Evolutionary conservation across 2,888 invertebrate genomes (phyloP), one percentile per base, ranked within the genome.

Genomic region (Agonum fuliginosum): DNA sequence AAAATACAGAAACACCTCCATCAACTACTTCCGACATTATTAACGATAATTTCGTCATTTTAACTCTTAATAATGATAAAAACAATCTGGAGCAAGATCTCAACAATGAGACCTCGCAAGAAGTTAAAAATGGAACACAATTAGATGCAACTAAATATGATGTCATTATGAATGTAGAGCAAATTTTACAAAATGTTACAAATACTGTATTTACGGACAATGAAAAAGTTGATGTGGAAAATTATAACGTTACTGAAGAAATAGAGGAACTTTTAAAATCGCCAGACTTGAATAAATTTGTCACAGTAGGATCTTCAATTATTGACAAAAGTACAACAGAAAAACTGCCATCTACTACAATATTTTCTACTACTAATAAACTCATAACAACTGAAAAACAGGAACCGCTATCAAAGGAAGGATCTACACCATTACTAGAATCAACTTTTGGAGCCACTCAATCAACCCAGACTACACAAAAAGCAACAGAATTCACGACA

Each of bases 241-340:
- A 75, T 67, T 67, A 65, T 19, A 75, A 75, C 24, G 74, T 43
- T 1, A 34, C 75, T n/a, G 46, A 37, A 46, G 34, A 48, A 46
- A 75, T 75, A 30, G 34, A 75, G 34, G 19, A 67, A 12, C 8
- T 75, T 3, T 24, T 75, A 2, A 75, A 67, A 17, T 19, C 8
- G n/a, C 43, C 72, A 12, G 58, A 72, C 22, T 54, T 58, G 10
- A 54, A 75, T n/a, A 54, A 75, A 67, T 67, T 67, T 30, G 48
- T 67, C n/a, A 67, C 75, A 10, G n/a, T 75, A 22, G 75, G 67
- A 51, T 75, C 75, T 2, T 48, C 51, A n/a, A 27, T 75, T 14
- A 34, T 75, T 34, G 51, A 67, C 14, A n/a, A n/a, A n/a, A 58
- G 24, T 27, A 67, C 67, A 10, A 67, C 75, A 34, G 75, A 74